Evolutionary conservation across 2,113 vertebrate genomes (phyloP), one percentile per base, ranked within the genome.

Genomic region (Rhinoptilus africanus): DNA sequence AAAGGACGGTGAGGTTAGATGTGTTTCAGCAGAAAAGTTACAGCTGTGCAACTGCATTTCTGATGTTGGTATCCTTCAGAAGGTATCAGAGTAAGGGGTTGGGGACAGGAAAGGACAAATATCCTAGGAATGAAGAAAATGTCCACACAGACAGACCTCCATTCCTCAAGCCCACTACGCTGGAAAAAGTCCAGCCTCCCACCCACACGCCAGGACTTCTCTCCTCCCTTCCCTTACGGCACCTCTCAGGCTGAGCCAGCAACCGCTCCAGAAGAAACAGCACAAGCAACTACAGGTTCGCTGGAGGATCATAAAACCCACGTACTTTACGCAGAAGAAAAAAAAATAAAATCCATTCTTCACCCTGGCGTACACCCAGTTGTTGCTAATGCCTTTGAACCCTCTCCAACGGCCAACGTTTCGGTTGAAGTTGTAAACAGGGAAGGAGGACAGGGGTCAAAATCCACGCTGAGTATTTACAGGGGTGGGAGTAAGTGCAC

Each of bases 381-480:
- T 72, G 67, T 7, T 91, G 75, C n/a, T 73, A 74, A 80, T 62
- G 77, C 56, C 84, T 91, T 68, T 60, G 78, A 95, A 79, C 48
- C 26, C 57, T 6, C 81, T 92, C 74, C 88, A 89, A n/a, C 8
- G 1, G 39, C 39, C 7, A 3, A 45, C 32, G 35, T 73, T 20
- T 87, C 22, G 0, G 77, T 1, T 82, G 41, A 85, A 64, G 81
- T 1, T 82, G 45, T 72, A 66, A 76, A 75, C 63, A 93, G 54
- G 57, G 53, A 60, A 68, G 63, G 37, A 85, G 48, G 47, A 77
- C 64, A 79, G 48, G 92, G 92, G 85, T 95, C 87, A 87, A 87
- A 87, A 68, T 24, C 45, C 53, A 63, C 1, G 5, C 5, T 18
- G 63, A 74, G 78, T 68, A 89, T 91, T 95, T 77, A 74, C 0